A percentile compares a stretch with the other conserved stretches of the same genome.
phyloP scores from a whole-genome alignment of 2,113 vertebrate species.

The Prionailurus bengalensis region DNA sequence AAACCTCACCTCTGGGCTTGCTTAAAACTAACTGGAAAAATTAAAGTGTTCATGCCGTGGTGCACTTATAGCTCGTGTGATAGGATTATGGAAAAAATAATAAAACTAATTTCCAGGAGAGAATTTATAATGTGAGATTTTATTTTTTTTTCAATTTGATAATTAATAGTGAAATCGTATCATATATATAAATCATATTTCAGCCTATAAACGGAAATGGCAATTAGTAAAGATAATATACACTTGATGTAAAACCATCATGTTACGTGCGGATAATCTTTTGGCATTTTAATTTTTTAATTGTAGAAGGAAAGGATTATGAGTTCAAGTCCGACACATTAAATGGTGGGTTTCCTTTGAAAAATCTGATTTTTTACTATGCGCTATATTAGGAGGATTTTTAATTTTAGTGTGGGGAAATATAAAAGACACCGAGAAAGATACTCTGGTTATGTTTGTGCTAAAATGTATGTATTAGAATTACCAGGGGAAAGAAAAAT shows the following conservation, averaged over 20 bases:
- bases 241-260: slow-evolving; percentile 86
- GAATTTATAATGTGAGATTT: slow-evolving; percentile 91
- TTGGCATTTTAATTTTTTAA: slow-evolving; percentile 88
- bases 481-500: slow-evolving; percentile 82
- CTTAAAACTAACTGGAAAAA: slow-evolving; percentile 98
- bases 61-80: slow-evolving; percentile 95
- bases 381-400: slow-evolving; percentile 71
- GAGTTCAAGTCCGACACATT: slow-evolving; percentile 82
- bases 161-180: slow-evolving; percentile 90
- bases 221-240: slow-evolving; percentile 90
- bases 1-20: slow-evolving; percentile 99
- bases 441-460: slow-evolving; percentile 67
- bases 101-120: slow-evolving; percentile 94
- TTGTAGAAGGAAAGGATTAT: slow-evolving; percentile 80
- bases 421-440: slow-evolving; percentile 81
- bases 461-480: slow-evolving; percentile 82
- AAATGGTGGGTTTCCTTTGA: slow-evolving; percentile 78
- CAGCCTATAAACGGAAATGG: slow-evolving; percentile 85
- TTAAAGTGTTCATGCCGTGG: slow-evolving; percentile 97
- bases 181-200: slow-evolving; percentile 89
- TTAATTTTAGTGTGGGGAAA: slow-evolving; percentile 80
- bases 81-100: slow-evolving; percentile 93
- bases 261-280: slow-evolving; percentile 83
- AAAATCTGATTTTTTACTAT: slow-evolving; percentile 71
- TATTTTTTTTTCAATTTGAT: slow-evolving; percentile 89